Conservation (phyloP, 1,140 invertebrate species). For the Rhyacophila brunnea region DNA sequence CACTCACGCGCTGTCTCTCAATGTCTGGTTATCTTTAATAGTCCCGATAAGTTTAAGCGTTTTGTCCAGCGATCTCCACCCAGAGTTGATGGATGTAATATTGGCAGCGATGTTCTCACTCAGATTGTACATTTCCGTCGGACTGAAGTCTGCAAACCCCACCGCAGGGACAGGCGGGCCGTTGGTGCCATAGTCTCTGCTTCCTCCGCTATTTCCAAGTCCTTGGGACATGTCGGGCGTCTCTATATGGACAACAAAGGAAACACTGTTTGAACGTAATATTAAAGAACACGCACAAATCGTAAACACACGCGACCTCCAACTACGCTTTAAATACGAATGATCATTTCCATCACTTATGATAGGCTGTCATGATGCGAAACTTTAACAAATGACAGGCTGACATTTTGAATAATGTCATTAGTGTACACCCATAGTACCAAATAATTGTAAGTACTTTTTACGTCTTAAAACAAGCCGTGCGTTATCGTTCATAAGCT, state of each 20-base stretch:
- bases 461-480: conserved; percentile 1
- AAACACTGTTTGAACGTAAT: conserved; percentile 10
- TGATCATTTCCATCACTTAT: too few relatives aligned
- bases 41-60: conserved; percentile 75
- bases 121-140: conserved; percentile 70
- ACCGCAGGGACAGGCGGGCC: conserved; percentile 59
- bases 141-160: conserved; percentile 65
- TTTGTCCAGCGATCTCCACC: conserved; percentile 68
- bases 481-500: too few relatives aligned
- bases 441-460: conserved; percentile 16
- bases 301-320: too few relatives aligned
- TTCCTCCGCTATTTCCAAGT: conserved; percentile 40
- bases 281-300: neutral
- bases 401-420: conserved; percentile 31
- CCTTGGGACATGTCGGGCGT: conserved; percentile 45
- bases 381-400: conserved; percentile 15
- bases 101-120: conserved; percentile 77
- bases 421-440: conserved; percentile 23
- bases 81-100: conserved; percentile 73
- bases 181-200: conserved; percentile 56
- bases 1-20: conserved; percentile 40
- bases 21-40: conserved; percentile 64
- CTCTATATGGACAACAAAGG: conserved; percentile 24
- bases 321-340: too few relatives aligned
- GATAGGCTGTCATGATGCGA: neutral